Conservation (phyloP, 2,113 vertebrate species). For the Pomatostomus ruficeps region DNA sequence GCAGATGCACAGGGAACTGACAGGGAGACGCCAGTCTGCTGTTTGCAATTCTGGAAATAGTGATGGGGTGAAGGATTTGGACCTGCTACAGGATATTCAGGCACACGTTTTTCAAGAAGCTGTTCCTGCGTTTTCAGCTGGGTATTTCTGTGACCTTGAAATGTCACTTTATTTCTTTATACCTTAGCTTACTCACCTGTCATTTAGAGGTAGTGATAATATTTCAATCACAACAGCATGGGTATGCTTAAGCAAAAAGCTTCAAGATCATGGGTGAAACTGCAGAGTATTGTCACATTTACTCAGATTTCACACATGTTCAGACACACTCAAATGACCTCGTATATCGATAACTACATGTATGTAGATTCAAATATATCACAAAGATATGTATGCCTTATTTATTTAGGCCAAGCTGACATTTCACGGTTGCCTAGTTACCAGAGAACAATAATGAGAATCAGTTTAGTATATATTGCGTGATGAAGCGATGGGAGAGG, state of each 20-base stretch:
- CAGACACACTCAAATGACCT: not conserved
- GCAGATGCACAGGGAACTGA: not conserved
- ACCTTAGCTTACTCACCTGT: not conserved
- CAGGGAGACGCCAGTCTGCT: not conserved
- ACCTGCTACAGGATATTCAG: not conserved
- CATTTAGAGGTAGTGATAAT: constrained; percentile 8
- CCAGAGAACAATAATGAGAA: constrained; percentile 61
- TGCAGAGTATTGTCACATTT: not conserved
- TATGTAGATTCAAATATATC: constrained; percentile 11
- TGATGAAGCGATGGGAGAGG: not conserved
- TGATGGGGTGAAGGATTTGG: not conserved
- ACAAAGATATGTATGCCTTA: constrained; percentile 9
- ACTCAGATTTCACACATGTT: not conserved
- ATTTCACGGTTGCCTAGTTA: constrained; percentile 61
- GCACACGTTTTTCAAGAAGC: not conserved
- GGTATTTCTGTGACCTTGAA: constrained; percentile 16
- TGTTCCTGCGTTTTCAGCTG: constrained; percentile 8
- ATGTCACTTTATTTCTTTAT: constrained; percentile 39
- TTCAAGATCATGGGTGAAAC: not conserved
- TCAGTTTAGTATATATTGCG: constrained; percentile 32
- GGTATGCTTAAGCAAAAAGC: not conserved
- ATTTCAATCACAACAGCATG: not conserved
- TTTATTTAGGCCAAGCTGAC: constrained; percentile 58
- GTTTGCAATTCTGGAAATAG: not conserved
- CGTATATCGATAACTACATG: not conserved